Percentiles rank a stretch among this genome's conserved stretches.
Conservation (phyloP, 2,797 vertebrate genomes). For the Eulemur rubriventer region DNA sequence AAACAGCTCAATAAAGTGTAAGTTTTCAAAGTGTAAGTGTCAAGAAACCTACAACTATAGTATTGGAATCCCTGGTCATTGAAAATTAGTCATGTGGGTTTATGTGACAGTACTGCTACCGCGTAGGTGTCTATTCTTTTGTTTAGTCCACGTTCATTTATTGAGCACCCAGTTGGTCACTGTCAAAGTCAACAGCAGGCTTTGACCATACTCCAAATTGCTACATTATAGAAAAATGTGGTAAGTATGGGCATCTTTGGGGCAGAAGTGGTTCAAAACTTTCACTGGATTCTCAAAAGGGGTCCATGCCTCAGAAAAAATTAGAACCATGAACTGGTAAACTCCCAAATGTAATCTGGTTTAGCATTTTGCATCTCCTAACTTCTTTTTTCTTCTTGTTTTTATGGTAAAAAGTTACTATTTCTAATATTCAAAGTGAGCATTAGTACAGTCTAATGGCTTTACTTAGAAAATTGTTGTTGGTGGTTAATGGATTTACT, state of each 20-base stretch:
- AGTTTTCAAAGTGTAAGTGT: background rate
- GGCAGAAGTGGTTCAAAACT: background rate
- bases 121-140: background rate
- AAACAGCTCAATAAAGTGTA: background rate
- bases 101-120: background rate
- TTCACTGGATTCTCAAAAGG: background rate
- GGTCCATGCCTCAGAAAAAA: background rate
- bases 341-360: background rate
- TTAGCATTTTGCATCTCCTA: background rate
- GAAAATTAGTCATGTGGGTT: background rate
- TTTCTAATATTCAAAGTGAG: constrained; percentile 37
- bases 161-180: background rate
- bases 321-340: background rate
- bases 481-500: constrained; percentile 33
- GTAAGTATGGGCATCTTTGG: background rate
- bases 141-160: background rate
- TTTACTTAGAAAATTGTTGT: constrained; percentile 32
- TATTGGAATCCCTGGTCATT: background rate
- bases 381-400: background rate
- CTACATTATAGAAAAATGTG: background rate
- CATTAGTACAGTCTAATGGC: background rate
- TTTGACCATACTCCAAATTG: background rate
- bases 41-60: background rate
- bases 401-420: constrained; percentile 9
- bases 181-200: background rate